Percentiles rank a stretch among this genome's conserved stretches.
Evolutionary conservation across 1,140 invertebrate species (phyloP).

Genomic region (Stratiolaelaps scimitus): DNA sequence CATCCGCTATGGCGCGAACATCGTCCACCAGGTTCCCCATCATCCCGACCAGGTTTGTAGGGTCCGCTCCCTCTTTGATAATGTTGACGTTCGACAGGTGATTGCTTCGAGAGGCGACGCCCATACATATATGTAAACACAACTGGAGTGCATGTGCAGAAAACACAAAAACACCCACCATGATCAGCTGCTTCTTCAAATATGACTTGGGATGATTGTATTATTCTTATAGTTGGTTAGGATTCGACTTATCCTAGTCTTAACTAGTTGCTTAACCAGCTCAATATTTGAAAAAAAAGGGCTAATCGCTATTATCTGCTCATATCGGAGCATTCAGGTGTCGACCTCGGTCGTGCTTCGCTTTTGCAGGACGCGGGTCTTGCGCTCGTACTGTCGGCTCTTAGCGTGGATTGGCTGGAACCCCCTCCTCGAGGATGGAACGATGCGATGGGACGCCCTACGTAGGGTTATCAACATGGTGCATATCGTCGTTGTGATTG

Average conservation of each 20-base stretch:
- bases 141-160: too few relatives aligned
- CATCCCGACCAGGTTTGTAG: slow-evolving; percentile 4
- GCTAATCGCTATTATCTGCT: too few relatives aligned
- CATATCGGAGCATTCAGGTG: not conserved
- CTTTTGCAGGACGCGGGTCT: slow-evolving; percentile 2
- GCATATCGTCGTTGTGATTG: not conserved
- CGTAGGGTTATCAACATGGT: slow-evolving; percentile 1
- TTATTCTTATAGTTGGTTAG: too few relatives aligned
- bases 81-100: too few relatives aligned
- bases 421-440: not conserved
- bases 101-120: too few relatives aligned
- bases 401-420: not conserved
- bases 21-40: slow-evolving; percentile 5
- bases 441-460: not conserved
- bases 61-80: not conserved
- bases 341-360: slow-evolving; percentile 18
- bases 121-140: too few relatives aligned
- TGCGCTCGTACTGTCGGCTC: slow-evolving; percentile 1
- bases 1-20: slow-evolving; percentile 5
- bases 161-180: too few relatives aligned
- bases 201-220: too few relatives aligned
- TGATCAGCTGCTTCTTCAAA: too few relatives aligned
- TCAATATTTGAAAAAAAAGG: too few relatives aligned
- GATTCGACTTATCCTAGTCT: too few relatives aligned
- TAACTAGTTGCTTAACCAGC: too few relatives aligned